Evolutionary conservation across 2,797 vertebrate species (phyloP), one percentile per base, ranked within the genome.

Genomic region (Catamblyrhynchus diadema): DNA sequence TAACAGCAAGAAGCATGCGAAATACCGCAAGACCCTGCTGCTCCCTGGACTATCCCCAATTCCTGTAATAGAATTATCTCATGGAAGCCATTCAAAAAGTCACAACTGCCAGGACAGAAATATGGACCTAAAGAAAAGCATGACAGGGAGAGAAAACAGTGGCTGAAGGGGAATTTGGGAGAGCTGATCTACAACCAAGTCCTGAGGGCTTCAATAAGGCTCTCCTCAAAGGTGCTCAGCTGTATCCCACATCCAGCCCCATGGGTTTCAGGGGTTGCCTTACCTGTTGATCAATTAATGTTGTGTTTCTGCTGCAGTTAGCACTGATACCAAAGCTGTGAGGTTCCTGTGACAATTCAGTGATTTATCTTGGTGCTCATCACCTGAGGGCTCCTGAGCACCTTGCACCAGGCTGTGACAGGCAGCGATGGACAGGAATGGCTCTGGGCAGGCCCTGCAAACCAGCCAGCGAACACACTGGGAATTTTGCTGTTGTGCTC

Each of bases 191-290:
- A 65, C 54, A 89, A 90, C 59, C 15, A 41, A 56, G 12, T 8
- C 17, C 7, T 28, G n/a, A 10, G 19, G 32, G 4, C 8, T 66
- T 21, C 0, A 0, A 9, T 3, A 4, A 6, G 3, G 16, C 30
- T 78, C 32, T n/a, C 14, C 32, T 0, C 2, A 62, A 41, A 35
- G 35, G 37, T 23, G 23, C 23, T 8, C 0, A 0, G n/a, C n/a
- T 6, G 1, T 24, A 45, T n/a, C 41, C 37, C 2, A 1, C 37
- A 20, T 22, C 45, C 15, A 19, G 50, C 8, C 78, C 59, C 19
- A 1, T 0, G 9, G 44, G 11, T 64, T 78, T 65, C 50, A 5
- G 45, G 28, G 33, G 10, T 1, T n/a, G 30, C 32, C 0, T n/a
- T 51, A 30, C 28, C 80, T 78, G 24, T 32, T 51, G 71, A 39